Conservation (phyloP, 2,888 invertebrate genomes). For the Malacosoma neustria region DNA sequence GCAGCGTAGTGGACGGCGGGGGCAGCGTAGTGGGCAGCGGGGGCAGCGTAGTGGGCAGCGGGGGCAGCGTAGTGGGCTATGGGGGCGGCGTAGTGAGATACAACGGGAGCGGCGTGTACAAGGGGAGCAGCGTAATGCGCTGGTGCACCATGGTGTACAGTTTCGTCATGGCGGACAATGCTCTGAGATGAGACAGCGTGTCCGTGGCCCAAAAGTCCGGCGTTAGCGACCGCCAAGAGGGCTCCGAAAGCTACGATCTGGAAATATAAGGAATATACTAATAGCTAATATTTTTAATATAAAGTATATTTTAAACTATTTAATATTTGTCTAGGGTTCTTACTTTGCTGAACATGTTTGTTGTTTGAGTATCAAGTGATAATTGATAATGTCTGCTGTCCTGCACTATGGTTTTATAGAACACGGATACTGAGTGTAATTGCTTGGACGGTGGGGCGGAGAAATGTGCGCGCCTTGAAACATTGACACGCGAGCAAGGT, state of each 20-base stretch:
- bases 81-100: slow-evolving; percentile 16
- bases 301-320: background rate
- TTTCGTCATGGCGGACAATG: slow-evolving; percentile 47
- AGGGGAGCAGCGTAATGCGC: slow-evolving; percentile 8
- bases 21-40: slow-evolving; percentile 11
- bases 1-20: slow-evolving; percentile 20
- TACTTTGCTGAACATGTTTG: slow-evolving; percentile 61
- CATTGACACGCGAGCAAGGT: slow-evolving; percentile 3
- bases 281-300: background rate
- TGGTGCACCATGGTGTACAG: slow-evolving; percentile 19
- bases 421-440: background rate
- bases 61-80: slow-evolving; percentile 20
- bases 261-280: slow-evolving; percentile 8
- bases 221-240: slow-evolving; percentile 54
- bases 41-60: slow-evolving; percentile 7
- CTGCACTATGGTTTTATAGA: slow-evolving; percentile 10
- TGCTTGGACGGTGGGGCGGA: slow-evolving; percentile 8
- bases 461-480: slow-evolving; percentile 11
- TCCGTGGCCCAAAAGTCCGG: slow-evolving; percentile 42
- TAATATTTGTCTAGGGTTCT: slow-evolving; percentile 19
- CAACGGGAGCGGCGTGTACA: slow-evolving; percentile 13
- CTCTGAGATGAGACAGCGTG: slow-evolving; percentile 49
- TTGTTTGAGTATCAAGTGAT: slow-evolving; percentile 31
- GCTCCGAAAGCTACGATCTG: slow-evolving; percentile 56
- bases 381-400: slow-evolving; percentile 47